Evolutionary conservation across 2,888 invertebrate species (phyloP), one percentile per base, ranked within the genome.

Genomic region (Ormyrus labotus): DNA sequence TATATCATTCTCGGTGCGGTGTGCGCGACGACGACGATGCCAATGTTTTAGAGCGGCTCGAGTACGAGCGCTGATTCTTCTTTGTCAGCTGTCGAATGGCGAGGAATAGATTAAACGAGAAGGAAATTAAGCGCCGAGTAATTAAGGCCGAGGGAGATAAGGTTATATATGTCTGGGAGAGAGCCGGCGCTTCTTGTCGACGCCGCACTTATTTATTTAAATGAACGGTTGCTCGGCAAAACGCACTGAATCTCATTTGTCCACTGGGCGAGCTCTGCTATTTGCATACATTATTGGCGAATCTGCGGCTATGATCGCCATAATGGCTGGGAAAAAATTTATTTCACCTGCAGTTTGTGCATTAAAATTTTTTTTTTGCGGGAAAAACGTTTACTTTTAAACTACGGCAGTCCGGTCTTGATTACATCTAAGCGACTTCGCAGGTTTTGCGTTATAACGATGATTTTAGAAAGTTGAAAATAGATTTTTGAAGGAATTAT

Each of bases 111-210:
- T 80, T 68, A 57, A 80, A 68, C 53, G 58, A 1, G 60, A 19
- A 64, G 58, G 51, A 68, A 68, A 80, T 80, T 77, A 81, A 77
- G 53, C 69, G 63, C 19, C 47, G 58, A 48, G 77, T 81, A 81
- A 77, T 81, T 77, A 81, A 81, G 48, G 68, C 64, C 34, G 34
- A 34, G 34, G 0, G 34, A 34, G 34, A 34, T 34, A 34, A 34
- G 34, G 34, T 19, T 19, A 19, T 34, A 34, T 34, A 34, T 34
- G 3, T 34, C 3, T 34, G 3, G 0, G 34, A 3, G 34, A 4
- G 34, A 34, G 34, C 34, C 34, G 34, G 34, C 34, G 34, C 34
- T 73, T 72, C 72, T 64, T 47, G n/a, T 11, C 4, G 47, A 51
- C 48, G 19, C 19, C 13, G 48, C 47, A 13, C 63, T 69, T 69